Conservation (phyloP, 1,140 invertebrate species). For the Papilio aristodemus region DNA sequence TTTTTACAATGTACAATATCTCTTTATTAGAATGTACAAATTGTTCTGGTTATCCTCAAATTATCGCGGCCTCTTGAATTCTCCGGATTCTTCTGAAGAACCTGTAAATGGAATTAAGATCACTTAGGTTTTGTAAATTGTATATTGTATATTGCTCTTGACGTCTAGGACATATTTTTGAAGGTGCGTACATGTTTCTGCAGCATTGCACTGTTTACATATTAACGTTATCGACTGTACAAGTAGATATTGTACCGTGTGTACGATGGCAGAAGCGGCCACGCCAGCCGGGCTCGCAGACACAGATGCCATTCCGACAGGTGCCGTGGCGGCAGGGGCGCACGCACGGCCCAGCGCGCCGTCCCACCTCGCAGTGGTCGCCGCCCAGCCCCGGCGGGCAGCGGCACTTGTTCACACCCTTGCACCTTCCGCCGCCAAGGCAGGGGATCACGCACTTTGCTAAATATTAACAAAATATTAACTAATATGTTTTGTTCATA, state of each 20-base stretch:
- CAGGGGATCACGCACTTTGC: slow-evolving; percentile 95
- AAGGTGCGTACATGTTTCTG: too few species aligned
- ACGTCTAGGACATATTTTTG: too few species aligned
- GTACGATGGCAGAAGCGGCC: slow-evolving; percentile 83
- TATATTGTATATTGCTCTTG: too few species aligned
- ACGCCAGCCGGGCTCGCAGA: slow-evolving; percentile 87
- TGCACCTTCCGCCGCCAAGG: slow-evolving; percentile 91
- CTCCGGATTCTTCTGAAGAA: slow-evolving; percentile 73
- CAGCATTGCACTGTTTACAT: too few species aligned
- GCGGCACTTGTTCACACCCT: slow-evolving; percentile 91
- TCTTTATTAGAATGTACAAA: slow-evolving; percentile 33
- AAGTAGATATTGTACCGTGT: too few species aligned
- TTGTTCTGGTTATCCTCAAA: slow-evolving; percentile 38
- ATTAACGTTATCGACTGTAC: too few species aligned
- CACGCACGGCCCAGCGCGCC: slow-evolving; percentile 85
- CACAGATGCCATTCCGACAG: slow-evolving; percentile 85
- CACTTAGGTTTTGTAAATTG: background rate
- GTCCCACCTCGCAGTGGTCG: slow-evolving; percentile 92
- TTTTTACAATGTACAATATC: background rate
- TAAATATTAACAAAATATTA: slow-evolving; percentile 62
- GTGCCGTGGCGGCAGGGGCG: slow-evolving; percentile 87
- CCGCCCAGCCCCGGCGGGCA: slow-evolving; percentile 89
- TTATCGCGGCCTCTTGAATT: slow-evolving; percentile 68
- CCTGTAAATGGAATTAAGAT: slow-evolving; percentile 51
- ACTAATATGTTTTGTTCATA: too few species aligned